Evolutionary conservation across 2,888 invertebrate species (phyloP).

Genomic region (Emesis furor): DNA sequence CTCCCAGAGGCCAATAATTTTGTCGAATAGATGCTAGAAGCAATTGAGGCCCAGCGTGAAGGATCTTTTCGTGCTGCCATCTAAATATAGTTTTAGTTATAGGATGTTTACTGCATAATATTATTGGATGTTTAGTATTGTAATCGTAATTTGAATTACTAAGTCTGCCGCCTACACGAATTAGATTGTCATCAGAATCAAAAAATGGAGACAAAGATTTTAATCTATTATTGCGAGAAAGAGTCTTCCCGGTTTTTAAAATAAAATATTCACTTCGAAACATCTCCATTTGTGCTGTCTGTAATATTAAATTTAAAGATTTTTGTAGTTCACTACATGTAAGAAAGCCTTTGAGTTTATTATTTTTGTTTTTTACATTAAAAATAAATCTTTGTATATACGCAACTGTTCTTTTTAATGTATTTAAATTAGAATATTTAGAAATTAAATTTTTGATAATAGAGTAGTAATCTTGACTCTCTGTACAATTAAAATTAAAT

Average conservation of each 20-base stretch:
- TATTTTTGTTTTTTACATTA: constrained; percentile 42
- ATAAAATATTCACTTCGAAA: background rate
- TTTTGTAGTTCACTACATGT: background rate
- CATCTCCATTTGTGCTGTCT: constrained; percentile 3
- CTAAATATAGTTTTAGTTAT: constrained; percentile 29
- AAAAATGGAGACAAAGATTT: constrained; percentile 28
- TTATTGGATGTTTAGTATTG: constrained; percentile 37
- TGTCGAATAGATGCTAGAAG: constrained; percentile 34
- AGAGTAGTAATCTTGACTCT: background rate
- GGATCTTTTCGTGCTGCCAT: background rate
- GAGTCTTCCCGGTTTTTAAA: background rate
- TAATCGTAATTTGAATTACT: constrained; percentile 30
- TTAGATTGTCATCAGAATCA: constrained; percentile 8
- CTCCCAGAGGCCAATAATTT: constrained; percentile 46
- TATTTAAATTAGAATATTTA: constrained; percentile 29
- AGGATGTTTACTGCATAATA: constrained; percentile 22
- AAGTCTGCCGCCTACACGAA: constrained; percentile 37
- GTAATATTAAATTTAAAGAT: background rate
- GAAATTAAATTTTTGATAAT: constrained; percentile 33
- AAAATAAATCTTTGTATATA: constrained; percentile 45
- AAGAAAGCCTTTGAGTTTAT: constrained; percentile 24
- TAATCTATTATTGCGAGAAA: constrained; percentile 25
- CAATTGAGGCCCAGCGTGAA: constrained; percentile 51
- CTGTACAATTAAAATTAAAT: constrained; percentile 25
- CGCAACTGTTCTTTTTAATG: constrained; percentile 35